phyloP scores from a whole-genome alignment of 2,113 vertebrate species.

The Pangasianodon hypophthalmus region DNA sequence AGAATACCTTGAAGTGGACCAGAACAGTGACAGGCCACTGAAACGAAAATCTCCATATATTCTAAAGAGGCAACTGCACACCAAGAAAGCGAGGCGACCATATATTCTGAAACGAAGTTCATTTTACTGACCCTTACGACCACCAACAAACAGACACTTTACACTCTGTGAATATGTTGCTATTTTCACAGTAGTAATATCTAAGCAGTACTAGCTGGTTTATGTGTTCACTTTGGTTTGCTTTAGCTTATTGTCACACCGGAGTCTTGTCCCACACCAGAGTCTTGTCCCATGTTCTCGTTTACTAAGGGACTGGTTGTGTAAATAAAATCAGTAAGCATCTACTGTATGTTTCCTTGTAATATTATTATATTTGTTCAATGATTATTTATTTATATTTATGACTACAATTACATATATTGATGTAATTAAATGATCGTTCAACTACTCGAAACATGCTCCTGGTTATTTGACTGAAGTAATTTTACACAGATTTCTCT shows the following conservation, averaged over 20 bases:
- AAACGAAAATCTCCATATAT: slow-evolving; percentile 97
- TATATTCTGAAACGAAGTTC: slow-evolving; percentile 91
- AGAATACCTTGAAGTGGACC: slow-evolving; percentile 77
- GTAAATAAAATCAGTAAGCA: slow-evolving; percentile 68
- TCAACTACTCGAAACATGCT: slow-evolving; percentile 49
- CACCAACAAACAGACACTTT: slow-evolving; percentile 46
- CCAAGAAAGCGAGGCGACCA: slow-evolving; percentile 88
- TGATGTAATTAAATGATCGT: slow-evolving; percentile 65
- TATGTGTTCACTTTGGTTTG: slow-evolving; percentile 46
- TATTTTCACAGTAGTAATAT: slow-evolving; percentile 59
- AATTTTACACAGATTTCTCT: neutral
- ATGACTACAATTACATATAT: slow-evolving; percentile 21
- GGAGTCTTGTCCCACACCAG: slow-evolving; percentile 33
- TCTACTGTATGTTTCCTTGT: slow-evolving; percentile 55
- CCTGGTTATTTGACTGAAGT: slow-evolving; percentile 36
- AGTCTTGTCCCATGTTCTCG: slow-evolving; percentile 44
- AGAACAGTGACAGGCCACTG: slow-evolving; percentile 79
- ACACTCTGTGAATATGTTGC: slow-evolving; percentile 76
- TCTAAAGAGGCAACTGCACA: slow-evolving; percentile 87
- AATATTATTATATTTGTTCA: slow-evolving; percentile 64
- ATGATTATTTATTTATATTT: slow-evolving; percentile 58
- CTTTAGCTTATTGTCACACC: slow-evolving; percentile 37
- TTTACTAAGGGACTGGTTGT: slow-evolving; percentile 49
- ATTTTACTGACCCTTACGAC: slow-evolving; percentile 80
- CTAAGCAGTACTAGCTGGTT: neutral